Conservation (phyloP, 2,113 vertebrate species). For the Tachycineta bicolor region DNA sequence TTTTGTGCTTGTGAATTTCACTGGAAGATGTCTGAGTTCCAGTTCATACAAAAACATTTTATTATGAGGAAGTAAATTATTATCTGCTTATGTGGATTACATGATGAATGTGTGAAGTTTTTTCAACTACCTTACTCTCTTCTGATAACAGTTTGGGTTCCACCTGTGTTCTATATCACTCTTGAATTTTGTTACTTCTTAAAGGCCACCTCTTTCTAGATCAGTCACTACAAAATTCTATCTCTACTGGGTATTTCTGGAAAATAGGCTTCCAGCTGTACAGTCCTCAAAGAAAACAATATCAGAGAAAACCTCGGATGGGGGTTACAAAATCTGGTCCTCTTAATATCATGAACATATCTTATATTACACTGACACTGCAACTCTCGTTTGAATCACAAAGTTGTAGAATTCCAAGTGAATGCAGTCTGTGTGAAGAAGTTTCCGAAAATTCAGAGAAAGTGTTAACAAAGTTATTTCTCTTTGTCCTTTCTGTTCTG, state of each 20-base stretch:
- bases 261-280: neutral
- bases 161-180: neutral
- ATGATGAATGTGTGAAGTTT: neutral
- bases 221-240: neutral
- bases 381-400: neutral
- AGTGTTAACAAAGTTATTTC: neutral
- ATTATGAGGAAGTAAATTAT: neutral
- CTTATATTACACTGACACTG: neutral
- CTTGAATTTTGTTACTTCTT: neutral
- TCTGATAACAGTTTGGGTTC: neutral
- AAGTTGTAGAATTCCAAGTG: neutral
- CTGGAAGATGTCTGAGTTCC: neutral
- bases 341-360: neutral
- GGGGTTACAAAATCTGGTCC: neutral
- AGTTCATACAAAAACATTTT: neutral
- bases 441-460: neutral
- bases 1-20: neutral
- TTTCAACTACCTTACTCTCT: neutral
- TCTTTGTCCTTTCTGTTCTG: neutral
- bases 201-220: neutral
- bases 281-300: neutral
- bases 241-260: neutral
- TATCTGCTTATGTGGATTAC: neutral
- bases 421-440: neutral
- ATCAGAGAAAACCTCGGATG: neutral